These are phyloP conservation scores for Argentina silus DNA, from an alignment of 2,797 vertebrate genomes.

Conservation along the genomic window DNA sequence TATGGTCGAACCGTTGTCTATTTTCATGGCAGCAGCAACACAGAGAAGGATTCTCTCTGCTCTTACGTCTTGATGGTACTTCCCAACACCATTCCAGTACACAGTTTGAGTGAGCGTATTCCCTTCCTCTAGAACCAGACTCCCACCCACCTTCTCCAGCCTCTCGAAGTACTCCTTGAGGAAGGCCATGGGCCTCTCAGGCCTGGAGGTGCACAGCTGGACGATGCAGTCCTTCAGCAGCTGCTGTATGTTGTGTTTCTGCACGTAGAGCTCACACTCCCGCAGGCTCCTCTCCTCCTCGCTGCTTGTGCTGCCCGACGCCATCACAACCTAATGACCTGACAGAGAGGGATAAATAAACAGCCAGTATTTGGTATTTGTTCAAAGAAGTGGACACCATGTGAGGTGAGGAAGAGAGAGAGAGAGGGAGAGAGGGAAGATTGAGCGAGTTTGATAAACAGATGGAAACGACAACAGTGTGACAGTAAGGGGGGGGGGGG, in stretches of 20 bases:
- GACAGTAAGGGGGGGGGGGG: background rate
- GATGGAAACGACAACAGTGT: background rate
- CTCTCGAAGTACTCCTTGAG: conserved; percentile 95
- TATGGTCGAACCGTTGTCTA: too few species aligned
- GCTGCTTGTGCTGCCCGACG: conserved; percentile 88
- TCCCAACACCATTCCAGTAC: too few species aligned
- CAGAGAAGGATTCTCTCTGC: too few species aligned
- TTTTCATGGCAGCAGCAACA: too few species aligned
- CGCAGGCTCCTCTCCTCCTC: conserved; percentile 96
- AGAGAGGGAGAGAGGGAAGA: background rate
- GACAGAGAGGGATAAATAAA: background rate
- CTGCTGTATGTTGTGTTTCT: conserved; percentile 98
- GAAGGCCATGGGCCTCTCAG: conserved; percentile 96
- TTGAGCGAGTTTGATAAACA: too few species aligned
- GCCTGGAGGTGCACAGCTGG: conserved; percentile 91
- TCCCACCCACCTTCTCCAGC: conserved; percentile 88
- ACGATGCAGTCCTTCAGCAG: conserved; percentile 98
- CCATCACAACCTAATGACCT: conserved; percentile 73
- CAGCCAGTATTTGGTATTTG: background rate
- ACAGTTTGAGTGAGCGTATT: too few species aligned
- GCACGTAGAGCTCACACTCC: conserved; percentile 96
- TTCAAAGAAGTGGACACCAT: background rate
- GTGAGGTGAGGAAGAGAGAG: background rate
- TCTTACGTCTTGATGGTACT: too few species aligned
- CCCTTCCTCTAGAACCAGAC: conserved; percentile 7